Conservation (phyloP, 2,113 vertebrate species). For the Centropus bengalensis region DNA sequence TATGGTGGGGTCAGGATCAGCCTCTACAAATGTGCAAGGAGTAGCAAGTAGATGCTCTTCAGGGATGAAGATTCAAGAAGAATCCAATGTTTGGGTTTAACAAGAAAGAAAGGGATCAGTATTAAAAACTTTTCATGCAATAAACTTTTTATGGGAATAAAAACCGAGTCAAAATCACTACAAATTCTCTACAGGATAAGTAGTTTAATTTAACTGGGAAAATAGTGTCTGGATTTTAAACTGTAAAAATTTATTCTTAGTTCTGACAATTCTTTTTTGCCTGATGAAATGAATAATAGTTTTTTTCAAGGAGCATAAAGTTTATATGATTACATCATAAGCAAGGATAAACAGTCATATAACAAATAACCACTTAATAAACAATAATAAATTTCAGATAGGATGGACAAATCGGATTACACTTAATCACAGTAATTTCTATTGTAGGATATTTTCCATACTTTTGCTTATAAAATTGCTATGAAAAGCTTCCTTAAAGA, state of each 20-base stretch:
- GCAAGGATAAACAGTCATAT: neutral
- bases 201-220: neutral
- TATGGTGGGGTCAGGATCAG: neutral
- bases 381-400: neutral
- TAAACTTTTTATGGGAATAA: neutral
- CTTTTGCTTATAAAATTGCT: neutral
- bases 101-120: neutral
- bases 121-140: neutral
- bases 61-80: neutral
- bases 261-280: neutral
- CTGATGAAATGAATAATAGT: neutral
- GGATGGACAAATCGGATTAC: conserved; percentile 3
- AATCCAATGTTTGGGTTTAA: neutral
- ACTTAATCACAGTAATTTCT: neutral
- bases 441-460: neutral
- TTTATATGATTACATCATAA: neutral
- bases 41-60: neutral
- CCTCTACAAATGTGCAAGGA: neutral
- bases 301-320: neutral
- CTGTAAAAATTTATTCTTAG: neutral
- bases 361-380: neutral
- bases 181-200: neutral
- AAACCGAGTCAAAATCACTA: neutral
- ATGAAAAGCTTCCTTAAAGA: neutral
- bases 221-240: neutral